phyloP scores from a whole-genome alignment of 2,888 invertebrate species.

The Teinopalpus imperialis region DNA sequence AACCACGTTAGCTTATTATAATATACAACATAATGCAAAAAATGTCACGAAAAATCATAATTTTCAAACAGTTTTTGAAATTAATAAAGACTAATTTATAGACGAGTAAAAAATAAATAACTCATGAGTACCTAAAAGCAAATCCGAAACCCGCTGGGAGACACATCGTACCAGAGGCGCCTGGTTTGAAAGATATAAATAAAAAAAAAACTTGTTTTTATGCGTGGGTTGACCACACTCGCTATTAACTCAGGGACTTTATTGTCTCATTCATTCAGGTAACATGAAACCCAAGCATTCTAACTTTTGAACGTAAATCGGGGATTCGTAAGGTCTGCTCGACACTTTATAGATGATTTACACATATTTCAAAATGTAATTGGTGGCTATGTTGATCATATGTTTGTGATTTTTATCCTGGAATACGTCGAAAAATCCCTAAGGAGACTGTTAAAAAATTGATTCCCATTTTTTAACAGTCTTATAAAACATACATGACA shows the following conservation, averaged over 20 bases:
- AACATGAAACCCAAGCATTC: constrained; percentile 55
- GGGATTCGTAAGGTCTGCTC: constrained; percentile 4
- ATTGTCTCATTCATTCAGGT: constrained; percentile 66
- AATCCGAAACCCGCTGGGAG: constrained; percentile 60
- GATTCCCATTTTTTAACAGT: no score
- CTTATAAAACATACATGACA: no score
- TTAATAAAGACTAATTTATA: constrained; percentile 45
- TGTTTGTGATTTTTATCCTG: no score
- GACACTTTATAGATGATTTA: constrained; percentile 14
- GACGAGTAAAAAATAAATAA: constrained; percentile 62
- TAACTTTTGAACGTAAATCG: constrained; percentile 42
- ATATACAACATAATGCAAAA: no score
- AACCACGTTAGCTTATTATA: no score
- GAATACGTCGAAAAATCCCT: no score
- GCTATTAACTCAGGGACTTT: constrained; percentile 67
- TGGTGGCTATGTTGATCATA: not conserved
- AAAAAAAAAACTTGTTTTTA: constrained; percentile 52
- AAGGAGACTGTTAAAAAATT: no score
- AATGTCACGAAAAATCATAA: no score
- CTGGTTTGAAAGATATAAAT: constrained; percentile 64
- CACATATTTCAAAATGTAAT: constrained; percentile 1
- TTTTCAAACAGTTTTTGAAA: constrained; percentile 18
- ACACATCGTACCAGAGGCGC: constrained; percentile 58
- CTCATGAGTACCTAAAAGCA: constrained; percentile 44
- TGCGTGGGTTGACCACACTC: constrained; percentile 57